These are phyloP conservation scores for Lypha dubia DNA, from an alignment of 2,888 invertebrate genomes.

Conservation along the genomic window DNA sequence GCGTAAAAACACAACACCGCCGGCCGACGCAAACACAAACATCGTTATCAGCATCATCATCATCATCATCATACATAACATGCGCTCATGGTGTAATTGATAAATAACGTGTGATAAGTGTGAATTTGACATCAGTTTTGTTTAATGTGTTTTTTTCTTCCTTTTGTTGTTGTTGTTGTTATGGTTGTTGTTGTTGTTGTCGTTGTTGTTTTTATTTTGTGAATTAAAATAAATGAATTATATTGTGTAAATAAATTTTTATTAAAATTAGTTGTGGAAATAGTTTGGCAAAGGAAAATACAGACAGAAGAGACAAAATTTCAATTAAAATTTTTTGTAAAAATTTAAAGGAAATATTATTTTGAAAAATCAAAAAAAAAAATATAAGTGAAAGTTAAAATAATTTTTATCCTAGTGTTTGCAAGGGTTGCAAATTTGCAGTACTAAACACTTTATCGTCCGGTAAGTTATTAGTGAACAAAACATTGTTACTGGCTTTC, in stretches of 20 bases:
- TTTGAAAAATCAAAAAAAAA: background rate
- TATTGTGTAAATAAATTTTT: constrained; percentile 66
- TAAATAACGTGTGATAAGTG: constrained; percentile 72
- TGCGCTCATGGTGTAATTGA: constrained; percentile 65
- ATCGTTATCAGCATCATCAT: constrained; percentile 36
- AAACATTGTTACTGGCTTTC: background rate
- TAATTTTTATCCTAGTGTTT: background rate
- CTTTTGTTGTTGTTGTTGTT: too few relatives aligned
- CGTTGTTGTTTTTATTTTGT: constrained; percentile 27
- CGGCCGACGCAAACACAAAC: constrained; percentile 22
- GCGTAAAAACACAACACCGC: constrained; percentile 46
- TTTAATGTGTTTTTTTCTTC: constrained; percentile 24
- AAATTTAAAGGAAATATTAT: background rate
- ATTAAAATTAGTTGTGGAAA: constrained; percentile 66
- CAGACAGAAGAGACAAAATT: constrained; percentile 22
- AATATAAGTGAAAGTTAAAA: too few relatives aligned
- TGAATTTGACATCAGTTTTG: constrained; percentile 65
- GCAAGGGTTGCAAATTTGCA: background rate
- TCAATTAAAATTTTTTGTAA: constrained; percentile 18
- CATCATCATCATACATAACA: constrained; percentile 36
- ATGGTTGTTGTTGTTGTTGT: too few relatives aligned
- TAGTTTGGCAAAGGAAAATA: constrained; percentile 65
- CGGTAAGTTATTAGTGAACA: background rate
- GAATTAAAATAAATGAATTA: constrained; percentile 65
- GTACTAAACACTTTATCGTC: background rate